Evolutionary conservation across 2,797 vertebrate species (phyloP).

Genomic region (Sebastes cheni): DNA sequence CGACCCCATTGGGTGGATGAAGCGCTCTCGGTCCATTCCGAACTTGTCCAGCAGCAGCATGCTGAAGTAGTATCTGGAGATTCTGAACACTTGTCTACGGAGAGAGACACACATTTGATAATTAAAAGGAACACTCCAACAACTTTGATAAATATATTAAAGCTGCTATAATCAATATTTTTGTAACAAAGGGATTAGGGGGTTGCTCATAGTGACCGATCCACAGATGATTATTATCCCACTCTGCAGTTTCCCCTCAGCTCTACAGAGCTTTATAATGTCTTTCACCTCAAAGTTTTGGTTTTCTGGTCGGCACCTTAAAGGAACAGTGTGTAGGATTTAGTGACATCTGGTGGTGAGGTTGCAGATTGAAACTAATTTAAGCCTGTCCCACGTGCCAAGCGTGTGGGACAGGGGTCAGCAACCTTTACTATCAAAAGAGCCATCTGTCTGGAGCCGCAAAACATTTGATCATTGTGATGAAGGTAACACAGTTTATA

Average conservation of each 20-base stretch:
- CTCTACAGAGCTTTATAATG: not conserved
- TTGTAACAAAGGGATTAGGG: not conserved
- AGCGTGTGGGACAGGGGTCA: too few relatives aligned
- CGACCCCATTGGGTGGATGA: slow-evolving; percentile 84
- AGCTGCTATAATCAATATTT: not conserved
- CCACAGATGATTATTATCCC: not conserved
- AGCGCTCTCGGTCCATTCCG: slow-evolving; percentile 91
- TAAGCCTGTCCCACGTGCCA: too few relatives aligned
- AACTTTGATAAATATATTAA: not conserved
- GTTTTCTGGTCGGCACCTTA: not conserved
- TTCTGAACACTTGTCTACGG: slow-evolving; percentile 86
- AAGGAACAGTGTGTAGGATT: too few relatives aligned
- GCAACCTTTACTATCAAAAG: too few relatives aligned
- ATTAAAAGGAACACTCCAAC: not conserved
- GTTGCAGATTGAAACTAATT: too few relatives aligned
- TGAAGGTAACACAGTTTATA: too few relatives aligned
- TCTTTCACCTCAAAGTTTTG: not conserved
- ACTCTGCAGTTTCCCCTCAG: not conserved
- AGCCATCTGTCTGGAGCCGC: too few relatives aligned
- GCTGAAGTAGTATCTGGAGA: slow-evolving; percentile 90
- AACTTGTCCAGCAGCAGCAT: slow-evolving; percentile 91
- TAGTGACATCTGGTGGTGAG: too few relatives aligned
- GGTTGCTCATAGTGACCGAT: not conserved
- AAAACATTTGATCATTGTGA: too few relatives aligned
- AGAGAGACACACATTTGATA: not conserved